These are phyloP conservation scores for Enteromius paludinosus DNA, from an alignment of 2,797 vertebrate genomes.

Conservation along the genomic window DNA sequence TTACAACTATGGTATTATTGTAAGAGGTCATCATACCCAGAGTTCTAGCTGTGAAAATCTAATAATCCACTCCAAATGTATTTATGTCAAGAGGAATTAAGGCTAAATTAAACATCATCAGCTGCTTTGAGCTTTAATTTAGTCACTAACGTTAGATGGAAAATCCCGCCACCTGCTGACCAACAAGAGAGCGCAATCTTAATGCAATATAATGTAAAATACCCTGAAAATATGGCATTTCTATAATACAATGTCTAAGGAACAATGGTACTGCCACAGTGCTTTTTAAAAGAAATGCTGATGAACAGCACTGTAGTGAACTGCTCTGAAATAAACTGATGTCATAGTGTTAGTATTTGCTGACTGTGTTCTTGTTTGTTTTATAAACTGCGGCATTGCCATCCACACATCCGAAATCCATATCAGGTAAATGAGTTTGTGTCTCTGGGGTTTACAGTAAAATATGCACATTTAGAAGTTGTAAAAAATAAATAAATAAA, in stretches of 20 bases:
- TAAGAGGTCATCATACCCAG: neutral
- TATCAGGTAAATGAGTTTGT: slow-evolving; percentile 31
- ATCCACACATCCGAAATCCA: slow-evolving; percentile 26
- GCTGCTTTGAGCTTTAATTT: neutral
- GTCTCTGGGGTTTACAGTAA: slow-evolving; percentile 25
- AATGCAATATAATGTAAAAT: neutral
- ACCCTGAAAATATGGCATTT: neutral
- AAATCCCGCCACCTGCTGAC: slow-evolving; percentile 47
- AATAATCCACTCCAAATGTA: neutral
- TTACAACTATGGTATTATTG: neutral
- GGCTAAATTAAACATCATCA: neutral
- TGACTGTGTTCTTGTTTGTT: slow-evolving; percentile 24
- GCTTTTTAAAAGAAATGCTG: neutral
- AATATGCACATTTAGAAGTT: neutral
- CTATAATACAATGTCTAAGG: neutral
- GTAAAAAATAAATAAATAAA: neutral
- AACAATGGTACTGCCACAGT: neutral
- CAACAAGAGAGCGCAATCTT: neutral
- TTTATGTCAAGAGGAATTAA: neutral
- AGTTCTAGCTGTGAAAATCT: neutral
- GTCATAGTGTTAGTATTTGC: slow-evolving; percentile 4
- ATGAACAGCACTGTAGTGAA: neutral
- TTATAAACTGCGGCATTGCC: slow-evolving; percentile 30
- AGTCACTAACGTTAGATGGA: neutral
- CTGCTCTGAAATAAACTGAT: slow-evolving; percentile 16